Conservation (phyloP, 1,140 invertebrate species). For the Drosophila navojoa region DNA sequence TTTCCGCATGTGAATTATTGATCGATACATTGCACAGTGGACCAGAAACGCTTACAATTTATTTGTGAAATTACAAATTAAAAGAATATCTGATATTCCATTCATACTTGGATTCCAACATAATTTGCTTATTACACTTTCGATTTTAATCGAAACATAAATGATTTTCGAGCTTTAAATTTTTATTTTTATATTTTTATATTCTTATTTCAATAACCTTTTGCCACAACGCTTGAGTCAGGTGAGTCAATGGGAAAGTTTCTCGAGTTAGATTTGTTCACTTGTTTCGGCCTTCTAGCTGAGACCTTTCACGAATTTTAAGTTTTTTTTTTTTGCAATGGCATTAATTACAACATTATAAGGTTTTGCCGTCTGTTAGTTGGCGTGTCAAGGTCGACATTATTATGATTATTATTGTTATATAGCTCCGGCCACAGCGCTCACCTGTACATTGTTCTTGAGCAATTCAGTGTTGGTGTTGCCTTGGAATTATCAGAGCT, state of each 20-base stretch:
- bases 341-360: constrained; percentile 43
- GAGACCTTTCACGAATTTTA: constrained; percentile 34
- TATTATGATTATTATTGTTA: constrained; percentile 16
- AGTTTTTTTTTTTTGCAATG: constrained; percentile 17
- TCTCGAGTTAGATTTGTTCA: constrained; percentile 19
- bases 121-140: no score
- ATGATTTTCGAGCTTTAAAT: no score
- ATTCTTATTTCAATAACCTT: constrained; percentile 30
- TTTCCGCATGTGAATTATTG: constrained; percentile 56
- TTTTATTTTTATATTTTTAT: no score
- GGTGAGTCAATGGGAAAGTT: constrained; percentile 59
- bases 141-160: no score
- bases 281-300: constrained; percentile 50
- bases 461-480: constrained; percentile 11
- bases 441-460: constrained; percentile 31
- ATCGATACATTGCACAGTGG: constrained; percentile 16
- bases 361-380: constrained; percentile 20
- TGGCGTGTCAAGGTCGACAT: constrained; percentile 43
- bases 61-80: no score
- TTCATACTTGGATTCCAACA: no score
- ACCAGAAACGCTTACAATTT: no score
- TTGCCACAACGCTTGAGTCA: constrained; percentile 10
- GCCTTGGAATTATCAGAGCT: constrained; percentile 29
- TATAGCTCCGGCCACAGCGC: constrained; percentile 14
- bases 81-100: no score